These are phyloP conservation scores for Psettodes erumei DNA, from an alignment of 2,113 vertebrate species.

Conservation along the genomic window DNA sequence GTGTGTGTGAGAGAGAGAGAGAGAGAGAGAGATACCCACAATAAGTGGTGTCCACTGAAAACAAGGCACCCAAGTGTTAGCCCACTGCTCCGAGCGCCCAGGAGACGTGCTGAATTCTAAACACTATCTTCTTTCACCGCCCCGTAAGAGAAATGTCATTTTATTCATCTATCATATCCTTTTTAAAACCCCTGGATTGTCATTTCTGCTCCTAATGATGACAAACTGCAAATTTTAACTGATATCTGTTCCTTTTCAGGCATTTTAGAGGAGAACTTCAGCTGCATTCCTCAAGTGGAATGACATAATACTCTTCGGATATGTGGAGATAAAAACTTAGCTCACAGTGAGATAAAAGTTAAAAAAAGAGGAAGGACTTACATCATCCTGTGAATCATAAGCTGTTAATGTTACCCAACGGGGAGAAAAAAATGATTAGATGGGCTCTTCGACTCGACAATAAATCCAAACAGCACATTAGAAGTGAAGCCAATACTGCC, in stretches of 20 bases:
- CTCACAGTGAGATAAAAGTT: not conserved
- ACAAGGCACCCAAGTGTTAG: conserved; percentile 57
- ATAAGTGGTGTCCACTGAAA: conserved; percentile 48
- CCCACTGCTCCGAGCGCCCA: conserved; percentile 45
- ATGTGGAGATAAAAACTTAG: not conserved
- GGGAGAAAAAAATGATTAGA: not conserved
- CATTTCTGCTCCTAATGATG: not conserved
- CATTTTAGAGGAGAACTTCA: not conserved
- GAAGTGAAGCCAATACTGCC: conserved; percentile 17
- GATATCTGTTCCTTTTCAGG: not conserved
- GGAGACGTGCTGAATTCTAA: conserved; percentile 48
- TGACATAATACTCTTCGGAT: not conserved
- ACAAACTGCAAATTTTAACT: not conserved
- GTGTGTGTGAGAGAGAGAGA: not conserved
- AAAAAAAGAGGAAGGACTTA: not conserved
- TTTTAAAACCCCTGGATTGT: not conserved
- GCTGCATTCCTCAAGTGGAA: not conserved
- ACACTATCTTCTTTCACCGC: conserved; percentile 48
- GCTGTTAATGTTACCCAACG: conserved; percentile 19
- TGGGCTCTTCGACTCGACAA: not conserved
- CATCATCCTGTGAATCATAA: conserved; percentile 31
- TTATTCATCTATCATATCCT: not conserved
- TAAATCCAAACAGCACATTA: conserved; percentile 22
- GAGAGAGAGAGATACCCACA: conserved; percentile 4
- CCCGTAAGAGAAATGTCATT: conserved; percentile 21